Base-by-base conservation (phyloP, 1,140 invertebrate species). In the Aphelenchoides avenae region DNA sequence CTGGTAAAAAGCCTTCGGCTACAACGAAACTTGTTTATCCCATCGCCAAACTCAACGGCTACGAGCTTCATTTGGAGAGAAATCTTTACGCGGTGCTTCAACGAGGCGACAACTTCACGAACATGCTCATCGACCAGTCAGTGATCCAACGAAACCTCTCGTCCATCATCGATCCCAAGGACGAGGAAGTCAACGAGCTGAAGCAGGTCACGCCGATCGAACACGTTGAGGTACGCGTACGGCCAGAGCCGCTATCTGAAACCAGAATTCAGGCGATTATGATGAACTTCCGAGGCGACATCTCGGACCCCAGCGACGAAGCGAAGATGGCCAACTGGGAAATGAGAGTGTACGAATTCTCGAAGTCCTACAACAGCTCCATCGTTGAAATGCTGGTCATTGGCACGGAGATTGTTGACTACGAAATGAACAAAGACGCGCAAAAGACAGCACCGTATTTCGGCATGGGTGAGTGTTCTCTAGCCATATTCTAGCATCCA, bases 381-480 rank as follows among this genome's bases (percentile, higher is more conserved):
- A 9, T 44, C 29, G 33, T 66, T 18, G 22, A 66, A 30, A 22
- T 50, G 44, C 52, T 75, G 18, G 62, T 71, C 18, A 48, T 75
- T 29, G 72, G 72, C 18, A 59, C 60, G 24, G 73, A 76, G 40
- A 70, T 75, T 24, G 64, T 75, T 3, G 73, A 75, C 43, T 57
- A 57, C 31, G 73, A 75, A 41, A 75, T 75, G 73, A 72, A 68
- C 34, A 50, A 62, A 24, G 74, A 77, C 34, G 58, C 51, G 2
- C 66, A 70, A 42, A 51, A 51, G 22, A 75, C 70, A 61, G 56
- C 56, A 2, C 72, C 72, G 1, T 74, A 68, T 46, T 72, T 76
- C 42, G 64, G 44, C 20, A 46, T 51, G 27, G 71, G 68, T 51
- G 26, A 46, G 18, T n/a, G n/a, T n/a, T n/a, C n/a, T n/a, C n/a